Conservation (phyloP, 2,113 vertebrate genomes). For the Paramormyrops kingsleyae region DNA sequence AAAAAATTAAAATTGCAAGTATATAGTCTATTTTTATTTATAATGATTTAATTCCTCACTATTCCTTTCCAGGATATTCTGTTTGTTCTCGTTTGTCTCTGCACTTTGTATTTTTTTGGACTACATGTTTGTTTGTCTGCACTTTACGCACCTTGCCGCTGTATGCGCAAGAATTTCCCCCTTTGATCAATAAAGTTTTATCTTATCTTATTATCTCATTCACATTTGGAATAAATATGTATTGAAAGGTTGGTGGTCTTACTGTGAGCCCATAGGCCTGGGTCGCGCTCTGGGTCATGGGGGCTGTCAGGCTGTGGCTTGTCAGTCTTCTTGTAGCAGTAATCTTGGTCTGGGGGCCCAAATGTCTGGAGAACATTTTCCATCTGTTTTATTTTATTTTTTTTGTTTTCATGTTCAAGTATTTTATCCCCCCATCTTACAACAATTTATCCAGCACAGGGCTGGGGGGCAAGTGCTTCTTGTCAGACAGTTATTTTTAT, state of each 20-base stretch:
- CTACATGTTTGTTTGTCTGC: neutral
- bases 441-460: neutral
- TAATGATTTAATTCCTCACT: neutral
- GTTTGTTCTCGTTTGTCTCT: neutral
- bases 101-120: neutral
- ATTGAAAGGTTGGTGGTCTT: neutral
- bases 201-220: neutral
- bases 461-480: neutral
- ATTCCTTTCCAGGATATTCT: neutral
- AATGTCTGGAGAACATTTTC: conserved; percentile 50
- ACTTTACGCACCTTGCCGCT: neutral
- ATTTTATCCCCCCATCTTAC: neutral
- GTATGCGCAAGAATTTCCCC: neutral
- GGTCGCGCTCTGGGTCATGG: conserved; percentile 26
- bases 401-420: neutral
- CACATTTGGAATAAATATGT: neutral
- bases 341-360: conserved; percentile 57
- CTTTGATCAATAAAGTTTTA: neutral
- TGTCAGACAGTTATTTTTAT: neutral
- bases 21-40: neutral
- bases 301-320: conserved; percentile 51
- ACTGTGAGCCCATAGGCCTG: conserved; percentile 8
- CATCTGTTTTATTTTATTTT: neutral
- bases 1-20: neutral
- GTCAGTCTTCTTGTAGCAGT: conserved; percentile 67